Evolutionary conservation across 2,888 invertebrate genomes (phyloP).

Genomic region (Chelonus formosanus): DNA sequence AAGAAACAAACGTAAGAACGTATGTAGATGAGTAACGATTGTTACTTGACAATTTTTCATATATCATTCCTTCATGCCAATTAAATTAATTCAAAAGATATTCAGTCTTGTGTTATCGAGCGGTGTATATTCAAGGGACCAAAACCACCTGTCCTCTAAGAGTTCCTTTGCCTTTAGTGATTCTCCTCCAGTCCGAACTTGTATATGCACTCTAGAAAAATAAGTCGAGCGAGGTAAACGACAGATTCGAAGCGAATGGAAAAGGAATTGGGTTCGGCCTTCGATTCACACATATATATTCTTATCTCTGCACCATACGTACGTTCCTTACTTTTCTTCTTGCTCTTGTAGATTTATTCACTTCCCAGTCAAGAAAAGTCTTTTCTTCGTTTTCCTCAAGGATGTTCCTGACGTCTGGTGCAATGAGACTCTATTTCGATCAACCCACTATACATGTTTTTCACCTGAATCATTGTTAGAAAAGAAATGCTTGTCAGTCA

Average conservation of each 20-base stretch:
- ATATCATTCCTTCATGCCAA: conserved; percentile 2
- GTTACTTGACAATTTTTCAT: not conserved
- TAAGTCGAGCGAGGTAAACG: conserved; percentile 41
- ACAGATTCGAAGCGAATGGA: conserved; percentile 37
- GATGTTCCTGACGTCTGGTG: conserved; percentile 11
- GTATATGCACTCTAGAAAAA: conserved; percentile 38
- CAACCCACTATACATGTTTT: conserved; percentile 22
- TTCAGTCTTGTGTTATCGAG: conserved; percentile 42
- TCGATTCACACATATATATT: conserved; percentile 30
- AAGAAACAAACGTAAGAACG: too few relatives aligned
- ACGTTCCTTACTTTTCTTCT: conserved; percentile 19
- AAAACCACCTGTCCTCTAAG: too few relatives aligned
- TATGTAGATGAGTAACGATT: not conserved
- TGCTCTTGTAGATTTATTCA: conserved; percentile 30
- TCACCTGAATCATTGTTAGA: conserved; percentile 1
- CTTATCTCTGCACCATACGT: conserved; percentile 10
- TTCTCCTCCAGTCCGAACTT: conserved; percentile 32
- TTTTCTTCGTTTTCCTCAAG: conserved; percentile 1
- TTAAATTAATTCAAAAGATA: conserved; percentile 39
- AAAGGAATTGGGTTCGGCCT: conserved; percentile 35
- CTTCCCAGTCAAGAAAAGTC: conserved; percentile 19
- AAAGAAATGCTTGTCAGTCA: conserved; percentile 22
- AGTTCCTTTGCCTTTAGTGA: too few relatives aligned
- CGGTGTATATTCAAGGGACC: conserved; percentile 14
- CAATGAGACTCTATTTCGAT: conserved; percentile 6